These are phyloP conservation scores for Acipenser ruthenus DNA, from an alignment of 2,797 vertebrate genomes.

Conservation along the genomic window DNA sequence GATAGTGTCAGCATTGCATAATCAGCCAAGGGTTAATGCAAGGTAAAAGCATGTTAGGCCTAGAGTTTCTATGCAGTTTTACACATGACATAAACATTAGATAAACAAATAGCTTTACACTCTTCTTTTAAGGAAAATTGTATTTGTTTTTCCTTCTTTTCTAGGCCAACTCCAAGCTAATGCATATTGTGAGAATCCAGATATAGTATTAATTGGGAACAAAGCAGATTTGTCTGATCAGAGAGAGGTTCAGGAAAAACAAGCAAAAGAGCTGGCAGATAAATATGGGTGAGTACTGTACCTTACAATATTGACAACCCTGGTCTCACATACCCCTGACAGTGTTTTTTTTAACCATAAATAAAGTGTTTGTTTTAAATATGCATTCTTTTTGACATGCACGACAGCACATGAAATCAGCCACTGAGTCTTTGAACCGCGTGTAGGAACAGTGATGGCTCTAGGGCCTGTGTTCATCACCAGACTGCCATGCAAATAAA, in stretches of 20 bases:
- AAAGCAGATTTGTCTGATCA: constrained; percentile 87
- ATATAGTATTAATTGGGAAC: constrained; percentile 89
- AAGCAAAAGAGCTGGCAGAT: constrained; percentile 85
- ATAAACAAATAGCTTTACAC: background rate
- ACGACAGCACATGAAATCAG: no score
- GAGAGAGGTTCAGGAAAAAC: constrained; percentile 84
- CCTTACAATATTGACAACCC: no score
- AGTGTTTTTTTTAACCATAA: background rate
- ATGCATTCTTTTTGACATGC: no score
- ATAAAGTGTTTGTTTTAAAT: no score
- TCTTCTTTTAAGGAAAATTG: background rate
- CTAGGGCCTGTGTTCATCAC: no score
- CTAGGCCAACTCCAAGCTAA: constrained; percentile 93
- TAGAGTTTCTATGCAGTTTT: background rate
- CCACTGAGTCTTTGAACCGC: no score
- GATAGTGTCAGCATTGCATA: no score
- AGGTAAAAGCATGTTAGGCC: background rate
- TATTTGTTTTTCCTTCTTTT: constrained; percentile 19
- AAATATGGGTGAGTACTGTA: constrained; percentile 73
- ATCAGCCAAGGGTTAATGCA: background rate
- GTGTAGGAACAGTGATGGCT: no score
- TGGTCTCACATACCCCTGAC: background rate
- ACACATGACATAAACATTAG: background rate
- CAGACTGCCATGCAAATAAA: no score
- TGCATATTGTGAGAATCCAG: constrained; percentile 92